phyloP scores from a whole-genome alignment of 2,113 vertebrate species.

The Macquaria australasica region DNA sequence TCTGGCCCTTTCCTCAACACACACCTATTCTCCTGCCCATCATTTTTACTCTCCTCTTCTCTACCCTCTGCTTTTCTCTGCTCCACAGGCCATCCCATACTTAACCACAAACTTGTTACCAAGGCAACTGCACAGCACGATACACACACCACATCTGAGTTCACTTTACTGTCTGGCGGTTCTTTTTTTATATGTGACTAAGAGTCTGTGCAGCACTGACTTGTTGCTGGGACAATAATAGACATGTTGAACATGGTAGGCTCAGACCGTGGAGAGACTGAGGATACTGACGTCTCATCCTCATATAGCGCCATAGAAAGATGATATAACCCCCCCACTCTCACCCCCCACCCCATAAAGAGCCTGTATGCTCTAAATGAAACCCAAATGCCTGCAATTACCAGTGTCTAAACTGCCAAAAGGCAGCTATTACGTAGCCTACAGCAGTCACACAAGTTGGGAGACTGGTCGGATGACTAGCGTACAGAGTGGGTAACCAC shows the following conservation, averaged over 20 bases:
- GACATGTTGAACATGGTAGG: conserved; percentile 1
- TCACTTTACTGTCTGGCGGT: conserved; percentile 53
- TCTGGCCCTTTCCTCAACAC: background rate
- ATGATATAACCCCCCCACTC: background rate
- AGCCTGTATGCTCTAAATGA: background rate
- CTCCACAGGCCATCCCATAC: conserved; percentile 52
- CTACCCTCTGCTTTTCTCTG: conserved; percentile 12
- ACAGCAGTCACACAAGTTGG: background rate
- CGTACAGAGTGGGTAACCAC: background rate
- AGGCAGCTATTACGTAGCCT: background rate
- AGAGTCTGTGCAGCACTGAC: conserved; percentile 19
- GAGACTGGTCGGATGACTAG: background rate
- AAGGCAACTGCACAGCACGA: conserved; percentile 62
- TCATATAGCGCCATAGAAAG: background rate
- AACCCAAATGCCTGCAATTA: conserved; percentile 14
- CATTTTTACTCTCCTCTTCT: conserved; percentile 12
- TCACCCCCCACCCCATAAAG: background rate
- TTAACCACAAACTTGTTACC: conserved; percentile 60
- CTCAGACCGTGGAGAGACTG: background rate
- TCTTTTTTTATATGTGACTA: conserved; percentile 24
- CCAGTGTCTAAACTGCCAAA: background rate
- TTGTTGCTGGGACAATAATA: conserved; percentile 18
- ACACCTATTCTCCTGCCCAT: conserved; percentile 19
- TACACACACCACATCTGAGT: conserved; percentile 59
- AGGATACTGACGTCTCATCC: background rate